These are phyloP conservation scores for Aythya baeri DNA, from an alignment of 2,113 vertebrate species.

Conservation along the genomic window DNA sequence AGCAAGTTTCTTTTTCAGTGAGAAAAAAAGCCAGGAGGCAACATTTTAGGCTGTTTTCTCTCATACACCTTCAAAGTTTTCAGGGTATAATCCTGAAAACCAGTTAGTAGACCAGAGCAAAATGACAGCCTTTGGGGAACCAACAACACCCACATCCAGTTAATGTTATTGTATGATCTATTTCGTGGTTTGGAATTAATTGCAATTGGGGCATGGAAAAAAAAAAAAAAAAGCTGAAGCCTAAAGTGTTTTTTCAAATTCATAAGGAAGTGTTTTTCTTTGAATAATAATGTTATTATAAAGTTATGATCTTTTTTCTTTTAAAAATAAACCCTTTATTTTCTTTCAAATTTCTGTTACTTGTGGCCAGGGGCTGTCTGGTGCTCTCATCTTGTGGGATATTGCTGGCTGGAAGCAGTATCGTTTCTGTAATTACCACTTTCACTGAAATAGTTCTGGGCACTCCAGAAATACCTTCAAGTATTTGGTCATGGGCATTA, in stretches of 20 bases:
- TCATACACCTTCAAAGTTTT: background rate
- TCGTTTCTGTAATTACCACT: conserved; percentile 56
- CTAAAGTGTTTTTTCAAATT: conserved; percentile 52
- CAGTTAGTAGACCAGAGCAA: background rate
- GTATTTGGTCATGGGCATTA: conserved; percentile 49
- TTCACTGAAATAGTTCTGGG: conserved; percentile 48
- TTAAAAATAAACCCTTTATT: conserved; percentile 60
- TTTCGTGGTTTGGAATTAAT: conserved; percentile 66
- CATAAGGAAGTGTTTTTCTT: conserved; percentile 67
- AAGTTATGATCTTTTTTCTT: conserved; percentile 39
- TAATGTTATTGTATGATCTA: conserved; percentile 5
- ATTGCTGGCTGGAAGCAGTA: conserved; percentile 50
- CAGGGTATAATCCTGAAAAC: background rate
- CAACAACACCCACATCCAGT: conserved; percentile 6
- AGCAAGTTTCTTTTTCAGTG: background rate
- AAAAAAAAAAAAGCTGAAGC: background rate
- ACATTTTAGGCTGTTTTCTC: background rate
- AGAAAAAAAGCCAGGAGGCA: background rate
- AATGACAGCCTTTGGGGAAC: conserved; percentile 26
- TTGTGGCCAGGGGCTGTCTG: conserved; percentile 62
- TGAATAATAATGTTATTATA: conserved; percentile 59
- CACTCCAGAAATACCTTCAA: conserved; percentile 64
- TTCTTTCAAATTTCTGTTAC: conserved; percentile 58
- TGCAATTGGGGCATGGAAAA: conserved; percentile 32
- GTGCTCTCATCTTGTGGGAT: conserved; percentile 68